Evolutionary conservation across 1,140 invertebrate genomes (phyloP), one percentile per base, ranked within the genome.

Genomic region (Anagrus nilaparvatae): DNA sequence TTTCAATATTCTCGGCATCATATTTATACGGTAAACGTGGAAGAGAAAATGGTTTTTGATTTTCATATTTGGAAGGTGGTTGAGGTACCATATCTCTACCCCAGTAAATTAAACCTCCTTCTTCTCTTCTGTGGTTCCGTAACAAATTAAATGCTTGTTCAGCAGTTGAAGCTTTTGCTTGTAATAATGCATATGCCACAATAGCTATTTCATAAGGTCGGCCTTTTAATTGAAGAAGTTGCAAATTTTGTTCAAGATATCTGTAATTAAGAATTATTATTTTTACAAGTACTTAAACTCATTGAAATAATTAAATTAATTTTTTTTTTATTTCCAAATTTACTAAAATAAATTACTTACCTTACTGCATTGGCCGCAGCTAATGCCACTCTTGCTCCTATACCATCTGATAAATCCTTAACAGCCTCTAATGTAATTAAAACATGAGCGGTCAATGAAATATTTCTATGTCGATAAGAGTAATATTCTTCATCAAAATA

Each of bases 1-100:
- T 80, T 57, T 93, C 91, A 20, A 96, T 86, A 59, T 96, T 95
- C 51, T 84, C 81, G 0, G 86, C 80, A 65, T 97, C 92, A 59
- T 88, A 93, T 50, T 79, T 79, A 54, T 89, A 87, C 0, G 86
- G 84, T 40, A 92, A 62, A 1, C 92, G 75, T 0, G 92, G 89
- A n/a, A 92, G 56, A 1, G 85, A 64, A 71, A 92, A 94, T 2
- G 85, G 87, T 54, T 87, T 87, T 57, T 93, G 87, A 66, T 92
- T 92, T 63, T 93, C 88, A 48, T 83, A 73, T 62, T 90, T 91
- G 19, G 76, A 79, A 0, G 82, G 87, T 18, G 84, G 84, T 31
- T 74, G 71, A 0, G 87, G 87, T 1, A 92, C 75, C 17, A 63
- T 56, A 55, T 84, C 79, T 48, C 80, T 76, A 14, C 83, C 87